These are phyloP conservation scores for Hycleus cichorii DNA, from an alignment of 1,140 invertebrate genomes.

Conservation along the genomic window DNA sequence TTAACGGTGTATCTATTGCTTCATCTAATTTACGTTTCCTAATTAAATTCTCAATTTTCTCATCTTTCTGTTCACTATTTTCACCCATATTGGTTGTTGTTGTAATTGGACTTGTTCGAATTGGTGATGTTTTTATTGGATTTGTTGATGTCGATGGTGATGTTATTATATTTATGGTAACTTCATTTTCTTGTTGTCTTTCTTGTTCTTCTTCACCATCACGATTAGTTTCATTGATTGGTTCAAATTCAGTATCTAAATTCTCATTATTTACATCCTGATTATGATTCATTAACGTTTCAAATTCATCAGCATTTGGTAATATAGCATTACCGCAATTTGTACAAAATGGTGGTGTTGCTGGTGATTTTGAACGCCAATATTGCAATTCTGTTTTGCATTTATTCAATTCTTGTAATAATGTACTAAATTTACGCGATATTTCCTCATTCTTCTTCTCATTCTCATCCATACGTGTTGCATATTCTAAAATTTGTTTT, in stretches of 20 bases:
- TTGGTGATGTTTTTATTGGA: background rate
- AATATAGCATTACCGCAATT: constrained; percentile 51
- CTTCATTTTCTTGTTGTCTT: background rate
- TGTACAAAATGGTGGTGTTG: constrained; percentile 53
- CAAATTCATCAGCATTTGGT: constrained; percentile 50
- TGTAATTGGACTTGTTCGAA: background rate
- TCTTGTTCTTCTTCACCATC: background rate
- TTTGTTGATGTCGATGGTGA: background rate
- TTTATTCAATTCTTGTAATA: constrained; percentile 82
- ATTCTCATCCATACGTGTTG: constrained; percentile 73
- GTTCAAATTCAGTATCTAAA: background rate
- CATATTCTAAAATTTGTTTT: constrained; percentile 71
- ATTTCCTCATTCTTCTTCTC: constrained; percentile 87
- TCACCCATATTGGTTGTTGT: background rate
- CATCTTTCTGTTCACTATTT: background rate
- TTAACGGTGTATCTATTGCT: constrained; percentile 5
- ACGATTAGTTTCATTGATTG: background rate
- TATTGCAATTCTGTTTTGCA: constrained; percentile 85
- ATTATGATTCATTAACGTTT: constrained; percentile 54
- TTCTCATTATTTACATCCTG: constrained; percentile 5
- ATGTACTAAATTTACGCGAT: constrained; percentile 76
- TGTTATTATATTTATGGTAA: background rate
- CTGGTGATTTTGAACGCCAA: constrained; percentile 78
- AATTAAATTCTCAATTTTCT: constrained; percentile 34
- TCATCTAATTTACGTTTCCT: constrained; percentile 21